phyloP scores from a whole-genome alignment of 2,888 invertebrate genomes.

The Andrena fulva region DNA sequence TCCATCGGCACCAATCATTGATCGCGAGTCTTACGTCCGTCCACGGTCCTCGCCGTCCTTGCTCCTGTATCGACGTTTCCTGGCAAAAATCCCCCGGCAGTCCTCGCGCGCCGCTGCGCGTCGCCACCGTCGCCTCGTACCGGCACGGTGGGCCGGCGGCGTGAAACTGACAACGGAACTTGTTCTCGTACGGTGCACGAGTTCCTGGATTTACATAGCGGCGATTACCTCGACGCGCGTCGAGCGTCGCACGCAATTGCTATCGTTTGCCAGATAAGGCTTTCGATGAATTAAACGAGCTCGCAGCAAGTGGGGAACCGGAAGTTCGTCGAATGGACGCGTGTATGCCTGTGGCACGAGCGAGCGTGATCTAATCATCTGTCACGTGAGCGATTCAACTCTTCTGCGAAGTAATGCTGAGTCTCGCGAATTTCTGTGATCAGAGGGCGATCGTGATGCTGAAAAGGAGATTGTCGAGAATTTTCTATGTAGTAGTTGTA shows the following conservation, averaged over 20 bases:
- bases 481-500: background rate
- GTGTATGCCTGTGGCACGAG: background rate
- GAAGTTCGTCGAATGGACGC: background rate
- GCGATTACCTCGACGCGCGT: background rate
- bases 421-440: background rate
- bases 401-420: background rate
- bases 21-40: background rate
- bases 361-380: background rate
- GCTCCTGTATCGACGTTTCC: slow-evolving; percentile 32
- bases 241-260: slow-evolving; percentile 18
- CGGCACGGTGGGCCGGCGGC: background rate
- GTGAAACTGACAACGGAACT: slow-evolving; percentile 25
- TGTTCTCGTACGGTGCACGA: slow-evolving; percentile 6
- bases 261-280: slow-evolving; percentile 10
- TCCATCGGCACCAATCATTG: slow-evolving; percentile 34
- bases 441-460: background rate
- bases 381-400: background rate
- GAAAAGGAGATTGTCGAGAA: background rate
- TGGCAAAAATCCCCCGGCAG: slow-evolving; percentile 40
- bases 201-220: slow-evolving; percentile 30
- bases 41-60: slow-evolving; percentile 10
- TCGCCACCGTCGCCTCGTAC: background rate
- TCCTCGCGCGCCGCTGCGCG: slow-evolving; percentile 13
- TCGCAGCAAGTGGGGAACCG: slow-evolving; percentile 1
- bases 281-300: slow-evolving; percentile 4